A percentile compares a stretch with the other conserved stretches of the same genome.
These are phyloP conservation scores for Mungos mungo DNA, from an alignment of 2,113 vertebrate species.

Conservation along the genomic window DNA sequence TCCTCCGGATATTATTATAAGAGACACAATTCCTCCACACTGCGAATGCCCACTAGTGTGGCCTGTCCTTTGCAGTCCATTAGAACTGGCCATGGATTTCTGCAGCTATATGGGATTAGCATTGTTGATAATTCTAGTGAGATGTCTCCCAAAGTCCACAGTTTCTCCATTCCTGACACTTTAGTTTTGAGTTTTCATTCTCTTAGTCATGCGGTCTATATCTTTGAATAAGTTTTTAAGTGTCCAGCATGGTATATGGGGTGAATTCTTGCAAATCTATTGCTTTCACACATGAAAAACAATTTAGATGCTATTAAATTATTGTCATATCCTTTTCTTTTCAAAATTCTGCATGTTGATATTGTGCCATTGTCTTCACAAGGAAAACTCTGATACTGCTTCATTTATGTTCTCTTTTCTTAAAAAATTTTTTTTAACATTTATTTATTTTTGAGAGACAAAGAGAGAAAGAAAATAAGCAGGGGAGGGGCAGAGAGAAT, in stretches of 20 bases:
- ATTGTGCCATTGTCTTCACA: neutral
- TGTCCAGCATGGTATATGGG: neutral
- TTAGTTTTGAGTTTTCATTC: neutral
- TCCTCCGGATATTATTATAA: neutral
- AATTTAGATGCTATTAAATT: neutral
- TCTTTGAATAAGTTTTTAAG: neutral
- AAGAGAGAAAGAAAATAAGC: too few species aligned
- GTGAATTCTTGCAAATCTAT: neutral
- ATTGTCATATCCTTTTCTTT: neutral
- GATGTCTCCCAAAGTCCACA: neutral
- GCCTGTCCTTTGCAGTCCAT: neutral
- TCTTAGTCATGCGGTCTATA: neutral
- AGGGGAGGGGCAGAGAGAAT: too few species aligned
- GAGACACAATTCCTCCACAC: neutral
- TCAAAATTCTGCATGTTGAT: neutral
- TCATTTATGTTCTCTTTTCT: neutral
- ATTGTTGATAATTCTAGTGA: too few species aligned
- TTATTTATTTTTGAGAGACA: too few species aligned
- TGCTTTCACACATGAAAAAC: neutral
- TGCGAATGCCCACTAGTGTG: neutral
- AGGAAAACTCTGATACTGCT: neutral
- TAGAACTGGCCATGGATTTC: neutral
- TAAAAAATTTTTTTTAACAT: too few species aligned
- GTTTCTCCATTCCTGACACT: neutral
- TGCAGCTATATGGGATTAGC: neutral